These are phyloP conservation scores for Cydia splendana DNA, from an alignment of 1,140 invertebrate species.

Conservation along the genomic window DNA sequence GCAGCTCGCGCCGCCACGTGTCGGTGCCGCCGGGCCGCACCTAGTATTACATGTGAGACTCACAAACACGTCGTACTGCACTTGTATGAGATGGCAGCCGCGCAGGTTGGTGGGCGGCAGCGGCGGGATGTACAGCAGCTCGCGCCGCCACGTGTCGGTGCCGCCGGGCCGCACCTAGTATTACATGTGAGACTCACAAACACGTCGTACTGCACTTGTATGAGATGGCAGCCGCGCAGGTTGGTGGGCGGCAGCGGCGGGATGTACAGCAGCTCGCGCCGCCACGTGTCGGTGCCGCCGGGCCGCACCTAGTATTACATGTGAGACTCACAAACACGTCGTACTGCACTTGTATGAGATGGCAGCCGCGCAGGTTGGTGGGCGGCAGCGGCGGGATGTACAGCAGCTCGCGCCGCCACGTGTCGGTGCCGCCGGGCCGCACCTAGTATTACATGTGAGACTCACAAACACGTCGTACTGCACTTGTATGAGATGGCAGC, in stretches of 20 bases:
- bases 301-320: slow-evolving; percentile 83
- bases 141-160: slow-evolving; percentile 92
- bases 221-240: slow-evolving; percentile 96
- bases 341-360: slow-evolving; percentile 96
- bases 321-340: slow-evolving; percentile 85
- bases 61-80: slow-evolving; percentile 94
- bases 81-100: slow-evolving; percentile 96
- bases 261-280: slow-evolving; percentile 94
- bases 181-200: slow-evolving; percentile 70
- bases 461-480: slow-evolving; percentile 92
- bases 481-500: slow-evolving; percentile 96
- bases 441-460: slow-evolving; percentile 77
- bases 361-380: slow-evolving; percentile 96
- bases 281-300: slow-evolving; percentile 92
- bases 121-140: slow-evolving; percentile 95
- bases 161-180: slow-evolving; percentile 87
- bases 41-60: slow-evolving; percentile 55
- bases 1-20: slow-evolving; percentile 93
- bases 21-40: slow-evolving; percentile 90
- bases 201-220: slow-evolving; percentile 96
- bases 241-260: slow-evolving; percentile 97
- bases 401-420: slow-evolving; percentile 94
- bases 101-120: slow-evolving; percentile 97
- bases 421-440: slow-evolving; percentile 88
- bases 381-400: slow-evolving; percentile 97